phyloP scores from a whole-genome alignment of 2,797 vertebrate species.

The Crax fasciolata region DNA sequence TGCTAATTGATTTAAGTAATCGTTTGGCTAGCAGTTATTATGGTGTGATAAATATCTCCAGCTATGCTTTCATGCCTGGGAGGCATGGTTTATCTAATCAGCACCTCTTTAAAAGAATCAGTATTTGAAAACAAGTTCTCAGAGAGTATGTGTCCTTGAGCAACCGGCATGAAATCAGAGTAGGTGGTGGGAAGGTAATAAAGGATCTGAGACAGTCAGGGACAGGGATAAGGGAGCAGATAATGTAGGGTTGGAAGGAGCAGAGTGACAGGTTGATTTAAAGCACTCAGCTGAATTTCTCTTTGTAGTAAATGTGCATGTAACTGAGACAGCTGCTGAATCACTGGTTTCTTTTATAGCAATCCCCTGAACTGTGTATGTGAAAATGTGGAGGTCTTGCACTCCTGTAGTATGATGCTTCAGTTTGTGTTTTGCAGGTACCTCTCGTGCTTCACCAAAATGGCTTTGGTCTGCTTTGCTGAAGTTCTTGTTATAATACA shows the following conservation, averaged over 20 bases:
- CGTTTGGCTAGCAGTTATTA: not conserved
- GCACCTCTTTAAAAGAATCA: not conserved
- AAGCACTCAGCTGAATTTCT: slow-evolving; percentile 1
- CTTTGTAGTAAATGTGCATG: not conserved
- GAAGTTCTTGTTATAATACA: not conserved
- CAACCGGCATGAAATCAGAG: slow-evolving; percentile 7
- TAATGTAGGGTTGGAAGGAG: not conserved
- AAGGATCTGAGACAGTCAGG: not conserved
- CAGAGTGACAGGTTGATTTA: not conserved
- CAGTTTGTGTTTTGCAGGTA: not conserved
- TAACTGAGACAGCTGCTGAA: not conserved
- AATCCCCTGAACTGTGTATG: not conserved
- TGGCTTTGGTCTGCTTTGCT: not conserved
- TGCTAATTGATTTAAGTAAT: slow-evolving; percentile 19
- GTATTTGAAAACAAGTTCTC: slow-evolving; percentile 25
- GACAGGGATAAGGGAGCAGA: not conserved
- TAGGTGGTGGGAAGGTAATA: not conserved
- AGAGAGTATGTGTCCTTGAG: not conserved
- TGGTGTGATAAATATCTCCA: slow-evolving; percentile 31
- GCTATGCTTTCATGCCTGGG: not conserved
- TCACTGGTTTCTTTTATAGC: not conserved
- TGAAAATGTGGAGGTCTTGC: not conserved
- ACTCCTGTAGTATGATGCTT: not conserved
- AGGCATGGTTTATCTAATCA: slow-evolving; percentile 30
- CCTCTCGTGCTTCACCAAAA: not conserved